Percentiles rank a stretch among this genome's conserved stretches.
phyloP scores from a whole-genome alignment of 1,140 invertebrate species.

The Drosophila erecta region DNA sequence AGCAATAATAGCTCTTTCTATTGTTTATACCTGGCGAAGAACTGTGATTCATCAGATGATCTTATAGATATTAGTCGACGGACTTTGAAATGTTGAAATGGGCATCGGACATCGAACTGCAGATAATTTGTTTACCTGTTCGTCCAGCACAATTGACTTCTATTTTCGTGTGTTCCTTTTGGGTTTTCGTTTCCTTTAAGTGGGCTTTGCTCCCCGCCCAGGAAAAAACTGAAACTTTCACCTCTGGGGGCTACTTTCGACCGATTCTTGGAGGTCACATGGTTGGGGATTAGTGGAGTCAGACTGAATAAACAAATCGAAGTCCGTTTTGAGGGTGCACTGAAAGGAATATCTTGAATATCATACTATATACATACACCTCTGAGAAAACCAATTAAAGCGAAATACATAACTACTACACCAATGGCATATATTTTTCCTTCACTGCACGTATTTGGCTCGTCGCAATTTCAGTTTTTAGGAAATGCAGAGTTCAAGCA shows the following conservation, averaged over 20 bases:
- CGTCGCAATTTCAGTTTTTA: neutral
- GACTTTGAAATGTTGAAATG: constrained; percentile 13
- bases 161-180: constrained; percentile 32
- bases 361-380: no score
- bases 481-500: neutral
- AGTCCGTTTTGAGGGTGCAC: constrained; percentile 14
- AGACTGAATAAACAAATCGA: constrained; percentile 43
- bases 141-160: constrained; percentile 31
- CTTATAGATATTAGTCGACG: constrained; percentile 25
- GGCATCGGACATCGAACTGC: constrained; percentile 27
- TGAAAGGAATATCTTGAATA: neutral
- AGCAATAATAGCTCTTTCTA: no score
- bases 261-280: constrained; percentile 1
- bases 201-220: constrained; percentile 12
- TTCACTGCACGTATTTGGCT: constrained; percentile 1
- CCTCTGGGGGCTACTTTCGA: constrained; percentile 28
- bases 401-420: no score
- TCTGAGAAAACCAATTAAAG: no score
- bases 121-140: constrained; percentile 29
- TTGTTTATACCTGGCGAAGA: neutral
- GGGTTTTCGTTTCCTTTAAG: constrained; percentile 44
- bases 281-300: constrained; percentile 8
- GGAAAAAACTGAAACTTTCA: constrained; percentile 12
- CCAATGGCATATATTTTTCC: neutral
- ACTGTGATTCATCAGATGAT: constrained; percentile 21